Evolutionary conservation across 2,113 vertebrate genomes (phyloP), one percentile per base, ranked within the genome.

Genomic region (Gymnobelideus leadbeateri): DNA sequence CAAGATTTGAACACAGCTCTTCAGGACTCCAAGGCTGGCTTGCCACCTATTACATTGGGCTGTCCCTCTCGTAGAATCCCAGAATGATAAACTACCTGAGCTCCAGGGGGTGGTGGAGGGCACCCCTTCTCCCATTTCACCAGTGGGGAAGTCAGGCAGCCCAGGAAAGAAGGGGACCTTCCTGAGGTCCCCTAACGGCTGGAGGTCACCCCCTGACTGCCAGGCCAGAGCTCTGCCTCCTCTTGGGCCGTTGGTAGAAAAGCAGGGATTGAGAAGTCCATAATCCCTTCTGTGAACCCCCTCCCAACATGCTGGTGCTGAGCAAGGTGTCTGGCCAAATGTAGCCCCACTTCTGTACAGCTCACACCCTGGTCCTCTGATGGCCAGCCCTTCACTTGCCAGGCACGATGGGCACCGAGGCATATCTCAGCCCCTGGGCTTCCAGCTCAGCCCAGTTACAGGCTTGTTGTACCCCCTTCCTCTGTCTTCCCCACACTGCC

Each of bases 101-200:
- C 68, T 77, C 37, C 4, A 2, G 5, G 16, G 19, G 19, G 0
- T 0, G 3, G 0, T n/a, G 37, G 37, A 21, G 68, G 37, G 37
- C 16, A 43, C 14, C 16, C 68, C 4, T 8, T 2, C 16, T 5
- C 16, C 57, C 11, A 3, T 14, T 61, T 61, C 11, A 61, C 57
- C 61, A 68, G 6, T 77, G 37, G 37, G 37, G 37, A 43, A 19
- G 37, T 16, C 37, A 77, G 68, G 2, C 68, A 43, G 68, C 37
- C 31, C 37, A 43, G 68, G 68, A 43, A 19, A 16, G 37, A 43
- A 77, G 43, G 68, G 37, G 5, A 21, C 6, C 68, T 21, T 77
- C n/a, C 68, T 21, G 14, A 77, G 14, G 68, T 6, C 37, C 14
- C 14, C 7, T 1, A 37, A 14, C 2, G 1, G 1, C 11, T 31